Conservation (phyloP, 2,888 invertebrate species). For the Abscondita cerata region DNA sequence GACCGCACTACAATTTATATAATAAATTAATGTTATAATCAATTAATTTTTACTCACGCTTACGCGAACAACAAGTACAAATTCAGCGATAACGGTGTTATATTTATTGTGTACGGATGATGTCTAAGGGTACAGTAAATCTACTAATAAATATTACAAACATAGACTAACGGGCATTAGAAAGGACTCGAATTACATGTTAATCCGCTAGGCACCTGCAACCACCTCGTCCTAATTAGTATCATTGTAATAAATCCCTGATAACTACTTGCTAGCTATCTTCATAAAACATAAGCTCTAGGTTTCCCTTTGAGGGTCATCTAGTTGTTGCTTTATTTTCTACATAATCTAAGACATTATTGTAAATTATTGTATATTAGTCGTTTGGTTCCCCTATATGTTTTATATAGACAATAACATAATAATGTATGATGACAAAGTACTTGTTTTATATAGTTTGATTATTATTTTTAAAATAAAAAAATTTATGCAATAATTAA, state of each 20-base stretch:
- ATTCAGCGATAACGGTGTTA: not conserved
- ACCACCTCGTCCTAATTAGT: constrained; percentile 56
- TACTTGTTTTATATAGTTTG: too few species aligned
- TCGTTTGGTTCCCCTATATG: too few species aligned
- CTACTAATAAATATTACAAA: constrained; percentile 26
- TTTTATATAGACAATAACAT: too few species aligned
- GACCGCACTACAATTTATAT: not conserved
- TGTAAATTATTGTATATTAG: not conserved
- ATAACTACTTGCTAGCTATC: constrained; percentile 56
- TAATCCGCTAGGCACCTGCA: constrained; percentile 54
- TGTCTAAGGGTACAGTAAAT: constrained; percentile 25
- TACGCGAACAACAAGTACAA: too few species aligned
- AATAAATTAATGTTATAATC: not conserved
- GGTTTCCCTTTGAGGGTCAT: constrained; percentile 46
- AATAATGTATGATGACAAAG: too few species aligned
- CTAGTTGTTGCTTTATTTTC: constrained; percentile 1
- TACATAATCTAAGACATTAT: constrained; percentile 1
- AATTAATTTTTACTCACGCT: too few species aligned
- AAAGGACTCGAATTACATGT: constrained; percentile 50
- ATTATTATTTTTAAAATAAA: too few species aligned
- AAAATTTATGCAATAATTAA: too few species aligned
- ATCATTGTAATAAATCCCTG: constrained; percentile 57
- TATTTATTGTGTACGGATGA: constrained; percentile 13
- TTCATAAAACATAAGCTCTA: constrained; percentile 54
- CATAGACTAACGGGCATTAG: constrained; percentile 37